phyloP scores from a whole-genome alignment of 37 sponge, comb jelly and placozoan genomes.

The Oopsacas minuta region DNA sequence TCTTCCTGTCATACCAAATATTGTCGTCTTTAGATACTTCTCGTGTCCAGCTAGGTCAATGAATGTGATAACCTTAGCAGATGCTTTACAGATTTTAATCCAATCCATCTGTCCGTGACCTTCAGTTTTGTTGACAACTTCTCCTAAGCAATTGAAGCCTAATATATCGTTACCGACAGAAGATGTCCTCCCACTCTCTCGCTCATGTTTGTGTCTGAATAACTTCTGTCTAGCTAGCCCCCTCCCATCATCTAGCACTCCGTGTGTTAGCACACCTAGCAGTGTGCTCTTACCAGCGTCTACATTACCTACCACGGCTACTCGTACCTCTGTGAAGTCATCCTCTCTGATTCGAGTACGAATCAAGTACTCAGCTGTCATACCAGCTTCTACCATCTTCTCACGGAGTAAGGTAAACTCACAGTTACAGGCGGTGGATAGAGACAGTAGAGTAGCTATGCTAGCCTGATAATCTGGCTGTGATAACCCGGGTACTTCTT shows the following conservation, averaged over 20 bases:
- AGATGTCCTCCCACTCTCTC: constrained; percentile 89
- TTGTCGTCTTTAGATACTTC: constrained; percentile 89
- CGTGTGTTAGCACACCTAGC: constrained; percentile 94
- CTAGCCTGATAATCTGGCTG: constrained; percentile 64
- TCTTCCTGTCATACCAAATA: constrained; percentile 99
- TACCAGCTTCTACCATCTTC: constrained; percentile 59
- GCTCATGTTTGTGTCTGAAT: constrained; percentile 97
- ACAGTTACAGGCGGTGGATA: constrained; percentile 51
- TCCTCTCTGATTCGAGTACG: constrained; percentile 59
- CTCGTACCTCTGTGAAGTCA: constrained; percentile 93
- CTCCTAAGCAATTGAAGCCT: constrained; percentile 79
- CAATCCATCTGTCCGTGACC: constrained; percentile 84
- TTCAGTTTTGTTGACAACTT: constrained; percentile 68
- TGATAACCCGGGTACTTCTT: constrained; percentile 39
- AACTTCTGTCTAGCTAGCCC: constrained; percentile 81
- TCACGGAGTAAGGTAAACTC: constrained; percentile 62
- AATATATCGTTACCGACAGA: constrained; percentile 97
- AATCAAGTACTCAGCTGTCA: constrained; percentile 66
- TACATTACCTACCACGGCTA: constrained; percentile 98
- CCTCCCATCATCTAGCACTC: constrained; percentile 93
- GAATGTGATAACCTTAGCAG: constrained; percentile 83
- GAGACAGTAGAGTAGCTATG: constrained; percentile 50
- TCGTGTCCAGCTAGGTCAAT: constrained; percentile 96
- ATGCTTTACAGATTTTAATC: constrained; percentile 68
- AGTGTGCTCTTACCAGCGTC: constrained; percentile 99